Conservation (phyloP, 2,113 vertebrate species). For the Trogon surrucura region DNA sequence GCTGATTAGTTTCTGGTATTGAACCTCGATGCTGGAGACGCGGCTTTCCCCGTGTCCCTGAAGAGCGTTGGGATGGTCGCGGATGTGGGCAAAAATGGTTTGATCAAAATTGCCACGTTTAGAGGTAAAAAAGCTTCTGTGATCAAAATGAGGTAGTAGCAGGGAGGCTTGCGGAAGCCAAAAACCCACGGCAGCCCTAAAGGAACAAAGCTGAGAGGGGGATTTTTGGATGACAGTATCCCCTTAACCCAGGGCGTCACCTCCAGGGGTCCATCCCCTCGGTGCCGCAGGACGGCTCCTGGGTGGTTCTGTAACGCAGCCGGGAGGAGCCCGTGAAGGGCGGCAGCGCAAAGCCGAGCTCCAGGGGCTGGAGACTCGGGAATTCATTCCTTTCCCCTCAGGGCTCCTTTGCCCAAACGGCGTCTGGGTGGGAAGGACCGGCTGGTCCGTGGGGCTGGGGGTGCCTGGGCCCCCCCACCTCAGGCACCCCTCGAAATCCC, state of each 20-base stretch:
- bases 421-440: rapidly evolving
- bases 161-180: too few species aligned
- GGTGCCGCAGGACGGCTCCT: too few species aligned
- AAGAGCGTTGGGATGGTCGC: neutral
- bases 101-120: neutral
- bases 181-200: neutral
- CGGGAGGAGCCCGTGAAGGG: neutral
- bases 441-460: too few species aligned
- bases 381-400: rapidly evolving
- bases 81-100: neutral
- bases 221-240: neutral
- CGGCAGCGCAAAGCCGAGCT: neutral
- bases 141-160: neutral
- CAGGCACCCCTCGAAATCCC: neutral
- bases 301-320: neutral
- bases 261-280: rapidly evolving
- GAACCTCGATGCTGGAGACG: neutral
- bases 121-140: too few species aligned
- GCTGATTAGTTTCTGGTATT: neutral
- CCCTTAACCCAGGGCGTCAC: neutral
- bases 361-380: neutral
- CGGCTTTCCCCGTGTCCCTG: neutral
- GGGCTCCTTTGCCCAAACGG: neutral
- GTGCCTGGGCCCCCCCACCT: too few species aligned
- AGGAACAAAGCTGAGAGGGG: too few species aligned